A percentile compares a stretch with the other conserved stretches of the same genome.
Conservation (phyloP, 2,888 invertebrate species). For the Eristalis intricaria region DNA sequence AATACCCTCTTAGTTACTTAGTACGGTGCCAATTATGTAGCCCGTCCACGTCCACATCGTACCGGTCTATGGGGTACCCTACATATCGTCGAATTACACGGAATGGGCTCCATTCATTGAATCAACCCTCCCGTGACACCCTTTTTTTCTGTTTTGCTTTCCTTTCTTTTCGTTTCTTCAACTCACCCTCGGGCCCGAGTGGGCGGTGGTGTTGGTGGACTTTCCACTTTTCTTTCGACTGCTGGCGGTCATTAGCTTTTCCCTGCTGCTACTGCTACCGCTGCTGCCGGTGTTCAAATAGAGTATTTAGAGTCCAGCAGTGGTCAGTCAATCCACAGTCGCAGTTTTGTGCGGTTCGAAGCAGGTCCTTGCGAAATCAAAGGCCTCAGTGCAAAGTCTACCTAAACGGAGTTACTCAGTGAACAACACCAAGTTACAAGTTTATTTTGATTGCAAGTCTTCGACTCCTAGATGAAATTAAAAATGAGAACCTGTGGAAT, state of each 20-base stretch:
- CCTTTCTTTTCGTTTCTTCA: background rate
- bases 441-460: background rate
- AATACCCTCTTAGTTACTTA: constrained; percentile 26
- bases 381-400: background rate
- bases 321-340: constrained; percentile 78
- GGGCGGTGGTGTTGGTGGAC: constrained; percentile 25
- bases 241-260: constrained; percentile 58
- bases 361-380: constrained; percentile 12
- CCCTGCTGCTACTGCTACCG: constrained; percentile 8
- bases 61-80: background rate
- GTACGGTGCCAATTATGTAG: constrained; percentile 15
- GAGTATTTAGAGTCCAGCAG: constrained; percentile 53
- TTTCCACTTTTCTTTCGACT: constrained; percentile 42
- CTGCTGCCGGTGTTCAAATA: constrained; percentile 20
- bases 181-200: constrained; percentile 14
- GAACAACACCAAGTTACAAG: background rate
- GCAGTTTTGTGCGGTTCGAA: constrained; percentile 74
- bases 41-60: background rate
- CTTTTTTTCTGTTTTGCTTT: constrained; percentile 17
- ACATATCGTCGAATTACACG: constrained; percentile 23
- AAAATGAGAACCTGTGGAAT: constrained; percentile 82
- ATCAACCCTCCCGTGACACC: constrained; percentile 36
- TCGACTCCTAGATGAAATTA: constrained; percentile 74
- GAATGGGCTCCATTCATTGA: constrained; percentile 56
- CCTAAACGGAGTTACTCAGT: background rate